Conservation (phyloP, 2,888 invertebrate species). For the Melanostoma mellinum region DNA sequence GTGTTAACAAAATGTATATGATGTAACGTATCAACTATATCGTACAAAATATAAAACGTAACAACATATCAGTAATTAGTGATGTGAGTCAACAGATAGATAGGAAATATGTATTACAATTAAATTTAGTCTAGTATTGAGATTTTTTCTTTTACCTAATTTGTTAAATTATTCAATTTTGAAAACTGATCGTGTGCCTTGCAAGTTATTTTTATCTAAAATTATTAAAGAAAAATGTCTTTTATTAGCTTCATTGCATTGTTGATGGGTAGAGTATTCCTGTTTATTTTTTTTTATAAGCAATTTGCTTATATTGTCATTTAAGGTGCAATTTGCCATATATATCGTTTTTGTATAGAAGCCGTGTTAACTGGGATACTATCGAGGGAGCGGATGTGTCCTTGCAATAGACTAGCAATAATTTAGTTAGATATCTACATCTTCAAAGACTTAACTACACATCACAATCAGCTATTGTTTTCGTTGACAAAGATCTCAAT, state of each 20-base stretch:
- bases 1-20: constrained; percentile 66
- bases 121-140: constrained; percentile 64
- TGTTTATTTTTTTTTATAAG: constrained; percentile 4
- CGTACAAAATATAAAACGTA: constrained; percentile 71
- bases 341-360: constrained; percentile 26
- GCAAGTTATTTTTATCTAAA: constrained; percentile 30
- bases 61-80: constrained; percentile 67
- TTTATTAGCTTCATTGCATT: constrained; percentile 57
- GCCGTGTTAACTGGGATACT: constrained; percentile 45
- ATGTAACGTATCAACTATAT: constrained; percentile 60
- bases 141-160: constrained; percentile 43
- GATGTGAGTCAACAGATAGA: constrained; percentile 62
- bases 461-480: constrained; percentile 76
- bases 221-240: constrained; percentile 54
- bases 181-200: constrained; percentile 33
- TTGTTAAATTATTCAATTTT: constrained; percentile 25
- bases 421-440: constrained; percentile 57
- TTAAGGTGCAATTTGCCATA: constrained; percentile 48
- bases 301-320: constrained; percentile 54
- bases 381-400: constrained; percentile 38
- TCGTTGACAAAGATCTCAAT: constrained; percentile 75
- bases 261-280: constrained; percentile 8
- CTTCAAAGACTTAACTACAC: constrained; percentile 23
- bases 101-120: constrained; percentile 56
- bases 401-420: constrained; percentile 67